Percentiles rank a stretch among this genome's conserved stretches.
Evolutionary conservation across 2,888 invertebrate species (phyloP).

Genomic region (Cremastobaeus sp.): DNA sequence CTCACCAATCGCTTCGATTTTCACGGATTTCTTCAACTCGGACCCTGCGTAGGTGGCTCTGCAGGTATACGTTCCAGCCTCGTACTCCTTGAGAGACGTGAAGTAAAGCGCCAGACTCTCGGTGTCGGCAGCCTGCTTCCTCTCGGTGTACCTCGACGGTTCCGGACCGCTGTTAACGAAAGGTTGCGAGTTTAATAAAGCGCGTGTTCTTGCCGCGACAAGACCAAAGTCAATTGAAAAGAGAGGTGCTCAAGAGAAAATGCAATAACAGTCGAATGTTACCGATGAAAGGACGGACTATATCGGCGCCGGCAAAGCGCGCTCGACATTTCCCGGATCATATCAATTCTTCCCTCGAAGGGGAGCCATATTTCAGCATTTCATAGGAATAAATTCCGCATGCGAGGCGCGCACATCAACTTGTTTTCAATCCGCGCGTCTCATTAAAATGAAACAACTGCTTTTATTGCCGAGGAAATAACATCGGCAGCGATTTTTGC

Average conservation of each 20-base stretch:
- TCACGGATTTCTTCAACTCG: conserved; percentile 83
- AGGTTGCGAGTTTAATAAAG: conserved; percentile 29
- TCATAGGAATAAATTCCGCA: no score
- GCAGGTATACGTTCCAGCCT: conserved; percentile 91
- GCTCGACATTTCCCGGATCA: no score
- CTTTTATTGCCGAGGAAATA: no score
- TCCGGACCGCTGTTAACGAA: conserved; percentile 62
- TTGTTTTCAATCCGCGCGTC: no score
- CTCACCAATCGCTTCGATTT: conserved; percentile 87
- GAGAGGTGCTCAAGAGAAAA: conserved; percentile 33
- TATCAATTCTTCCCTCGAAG: no score
- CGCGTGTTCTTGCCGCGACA: background rate
- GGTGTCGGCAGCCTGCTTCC: conserved; percentile 80
- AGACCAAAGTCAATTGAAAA: conserved; percentile 30
- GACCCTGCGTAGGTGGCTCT: conserved; percentile 88
- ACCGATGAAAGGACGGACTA: background rate
- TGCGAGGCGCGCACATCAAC: no score
- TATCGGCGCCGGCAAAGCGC: no score
- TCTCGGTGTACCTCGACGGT: conserved; percentile 85
- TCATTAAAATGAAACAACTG: conserved; percentile 3
- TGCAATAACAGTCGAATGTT: conserved; percentile 33
- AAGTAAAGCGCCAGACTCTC: conserved; percentile 86
- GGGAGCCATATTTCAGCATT: no score
- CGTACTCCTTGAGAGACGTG: conserved; percentile 85
- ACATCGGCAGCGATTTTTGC: no score